These are phyloP conservation scores for Hippocampus zosterae DNA, from an alignment of 2,113 vertebrate genomes.

Conservation along the genomic window DNA sequence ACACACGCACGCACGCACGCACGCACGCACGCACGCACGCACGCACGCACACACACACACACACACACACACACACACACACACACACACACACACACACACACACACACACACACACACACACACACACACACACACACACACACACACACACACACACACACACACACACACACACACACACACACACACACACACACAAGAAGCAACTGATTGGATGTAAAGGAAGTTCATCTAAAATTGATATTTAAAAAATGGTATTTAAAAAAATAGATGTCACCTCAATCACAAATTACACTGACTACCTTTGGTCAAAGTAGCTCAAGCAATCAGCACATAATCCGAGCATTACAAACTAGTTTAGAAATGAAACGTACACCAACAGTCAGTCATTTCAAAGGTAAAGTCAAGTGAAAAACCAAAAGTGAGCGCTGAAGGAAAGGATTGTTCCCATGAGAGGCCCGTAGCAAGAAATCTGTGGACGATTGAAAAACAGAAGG, in stretches of 20 bases:
- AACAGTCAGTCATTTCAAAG: slow-evolving; percentile 41
- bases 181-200: too few relatives aligned
- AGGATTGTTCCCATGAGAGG: slow-evolving; percentile 54
- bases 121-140: too few relatives aligned
- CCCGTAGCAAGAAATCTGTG: slow-evolving; percentile 47
- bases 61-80: too few relatives aligned
- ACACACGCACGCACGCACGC: too few relatives aligned
- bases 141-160: too few relatives aligned
- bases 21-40: too few relatives aligned
- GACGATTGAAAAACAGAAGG: slow-evolving; percentile 51
- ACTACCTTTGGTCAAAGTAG: neutral
- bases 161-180: too few relatives aligned
- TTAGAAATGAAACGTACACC: slow-evolving; percentile 34
- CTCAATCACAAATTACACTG: neutral
- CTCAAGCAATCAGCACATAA: neutral
- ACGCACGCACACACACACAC: too few relatives aligned
- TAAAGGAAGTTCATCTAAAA: neutral
- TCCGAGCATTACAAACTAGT: neutral
- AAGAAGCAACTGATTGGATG: neutral
- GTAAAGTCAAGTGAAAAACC: slow-evolving; percentile 50
- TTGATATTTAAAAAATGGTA: neutral
- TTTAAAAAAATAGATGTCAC: neutral
- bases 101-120: too few relatives aligned
- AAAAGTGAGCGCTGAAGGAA: slow-evolving; percentile 44
- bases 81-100: too few relatives aligned